Base-by-base conservation (phyloP, 2,888 invertebrate genomes). In the Merodon equestris region DNA sequence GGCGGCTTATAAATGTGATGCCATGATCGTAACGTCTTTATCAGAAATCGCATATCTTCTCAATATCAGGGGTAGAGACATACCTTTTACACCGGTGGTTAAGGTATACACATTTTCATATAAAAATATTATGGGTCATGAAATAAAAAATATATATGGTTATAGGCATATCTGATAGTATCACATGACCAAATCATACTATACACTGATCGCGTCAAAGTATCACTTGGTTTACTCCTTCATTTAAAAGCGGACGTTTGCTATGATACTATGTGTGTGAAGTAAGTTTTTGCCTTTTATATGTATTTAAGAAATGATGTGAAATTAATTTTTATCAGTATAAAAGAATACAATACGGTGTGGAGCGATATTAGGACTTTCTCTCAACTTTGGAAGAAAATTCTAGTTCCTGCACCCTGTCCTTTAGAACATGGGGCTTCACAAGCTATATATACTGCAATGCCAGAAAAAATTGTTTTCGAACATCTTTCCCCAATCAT, bases 11-110 rank as follows among this genome's bases (percentile, higher is more conserved):
- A 91, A 91, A 0, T 93, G 92, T 0, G 94, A 95, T 83, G 95
- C 95, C 0, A 93, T 96, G 90, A 91, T 97, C 27, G 91, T 97
- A 12, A 96, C 96, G 0, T 94, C 96, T 0, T 88, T 97, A 63
- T 96, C 97, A 84, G 97, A 97, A 88, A 93, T 95, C 48, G 95
- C 96, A 0, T 97, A 97, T 94, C 88, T 97, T 36, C 90, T 97
- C 38, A 97, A 97, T 87, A 92, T 97, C 14, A 91, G 97, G n/a
- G 97, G 96, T 0, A 90, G 92, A 67, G 97, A 97, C 89, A 91
- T 96, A 81, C 94, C 94, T 0, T 93, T 93, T 86, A 94, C 94
- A 0, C 96, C 97, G 0, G 92, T 95, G 14, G 90, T 96, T 9
- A 93, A 93, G 85, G 93, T 95, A 44, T 42, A 27, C 2, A 27